phyloP scores from a whole-genome alignment of 1,140 invertebrate genomes.

The Bombus superbus region DNA sequence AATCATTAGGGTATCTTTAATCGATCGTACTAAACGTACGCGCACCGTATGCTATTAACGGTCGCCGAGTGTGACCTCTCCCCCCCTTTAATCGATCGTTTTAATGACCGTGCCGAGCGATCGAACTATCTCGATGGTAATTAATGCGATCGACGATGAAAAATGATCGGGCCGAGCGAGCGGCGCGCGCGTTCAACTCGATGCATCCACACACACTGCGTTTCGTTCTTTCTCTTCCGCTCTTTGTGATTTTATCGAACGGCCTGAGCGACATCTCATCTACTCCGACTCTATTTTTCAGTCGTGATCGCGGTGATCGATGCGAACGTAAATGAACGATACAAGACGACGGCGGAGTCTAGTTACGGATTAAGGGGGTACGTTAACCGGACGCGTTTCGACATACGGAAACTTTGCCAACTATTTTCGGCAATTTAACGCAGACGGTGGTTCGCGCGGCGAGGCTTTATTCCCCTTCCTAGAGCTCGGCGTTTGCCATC shows the following conservation, averaged over 20 bases:
- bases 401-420: no score
- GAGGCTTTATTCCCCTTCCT: no score
- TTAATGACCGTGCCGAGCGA: conserved; percentile 68
- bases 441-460: rapidly evolving
- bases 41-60: conserved; percentile 59
- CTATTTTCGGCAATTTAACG: no score
- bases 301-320: conserved; percentile 21
- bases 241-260: conserved; percentile 47
- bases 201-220: background rate
- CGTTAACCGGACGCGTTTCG: no score
- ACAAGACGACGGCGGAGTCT: no score
- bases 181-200: background rate
- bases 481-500: no score
- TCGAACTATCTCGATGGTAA: conserved; percentile 70
- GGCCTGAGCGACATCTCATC: conserved; percentile 34
- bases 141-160: conserved; percentile 73
- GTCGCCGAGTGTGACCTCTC: conserved; percentile 66
- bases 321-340: conserved; percentile 20
- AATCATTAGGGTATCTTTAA: conserved; percentile 70
- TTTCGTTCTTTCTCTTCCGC: conserved; percentile 7
- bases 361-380: no score
- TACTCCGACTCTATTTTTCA: background rate
- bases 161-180: conserved; percentile 62
- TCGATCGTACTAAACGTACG: conserved; percentile 62
- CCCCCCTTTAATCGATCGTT: conserved; percentile 74